These are phyloP conservation scores for Akabosia matsudoensis DNA, from an alignment of 1,140 invertebrate species.

Conservation along the genomic window DNA sequence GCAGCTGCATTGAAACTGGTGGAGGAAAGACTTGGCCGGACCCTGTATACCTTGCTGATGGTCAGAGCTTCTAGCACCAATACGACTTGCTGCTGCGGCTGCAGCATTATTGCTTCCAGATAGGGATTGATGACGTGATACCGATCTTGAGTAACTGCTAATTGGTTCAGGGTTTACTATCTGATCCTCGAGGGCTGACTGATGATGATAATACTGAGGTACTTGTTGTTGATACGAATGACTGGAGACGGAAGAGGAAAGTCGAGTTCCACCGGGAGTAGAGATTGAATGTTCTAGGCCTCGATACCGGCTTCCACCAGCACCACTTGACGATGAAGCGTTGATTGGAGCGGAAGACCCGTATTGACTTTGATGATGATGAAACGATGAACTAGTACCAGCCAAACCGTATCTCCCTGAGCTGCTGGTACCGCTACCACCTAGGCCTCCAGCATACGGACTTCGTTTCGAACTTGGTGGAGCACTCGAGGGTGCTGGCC, in stretches of 20 bases:
- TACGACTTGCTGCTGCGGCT: not conserved
- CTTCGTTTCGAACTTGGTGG: not conserved
- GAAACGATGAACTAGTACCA: not conserved
- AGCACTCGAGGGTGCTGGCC: slow-evolving; percentile 4
- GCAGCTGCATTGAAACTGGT: slow-evolving; percentile 16
- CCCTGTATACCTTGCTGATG: slow-evolving; percentile 9
- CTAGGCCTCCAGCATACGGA: not conserved
- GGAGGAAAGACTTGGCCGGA: slow-evolving; percentile 27
- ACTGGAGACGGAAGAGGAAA: slow-evolving; percentile 7
- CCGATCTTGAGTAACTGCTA: not conserved
- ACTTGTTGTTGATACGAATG: slow-evolving; percentile 18
- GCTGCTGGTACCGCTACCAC: not conserved
- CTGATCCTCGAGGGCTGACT: slow-evolving; percentile 25
- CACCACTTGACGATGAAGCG: not conserved
- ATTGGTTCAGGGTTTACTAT: slow-evolving; percentile 19
- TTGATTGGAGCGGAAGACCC: not conserved
- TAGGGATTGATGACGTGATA: slow-evolving; percentile 3
- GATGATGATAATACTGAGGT: slow-evolving; percentile 13
- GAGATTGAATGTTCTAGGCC: slow-evolving; percentile 1
- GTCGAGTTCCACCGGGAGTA: not conserved
- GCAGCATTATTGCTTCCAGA: slow-evolving; percentile 1
- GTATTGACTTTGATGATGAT: slow-evolving; percentile 10
- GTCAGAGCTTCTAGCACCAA: slow-evolving; percentile 5
- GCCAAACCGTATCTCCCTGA: not conserved
- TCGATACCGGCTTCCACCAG: not conserved